Evolutionary conservation across 1,140 invertebrate genomes (phyloP).

Genomic region (Euura saliciscinereae): DNA sequence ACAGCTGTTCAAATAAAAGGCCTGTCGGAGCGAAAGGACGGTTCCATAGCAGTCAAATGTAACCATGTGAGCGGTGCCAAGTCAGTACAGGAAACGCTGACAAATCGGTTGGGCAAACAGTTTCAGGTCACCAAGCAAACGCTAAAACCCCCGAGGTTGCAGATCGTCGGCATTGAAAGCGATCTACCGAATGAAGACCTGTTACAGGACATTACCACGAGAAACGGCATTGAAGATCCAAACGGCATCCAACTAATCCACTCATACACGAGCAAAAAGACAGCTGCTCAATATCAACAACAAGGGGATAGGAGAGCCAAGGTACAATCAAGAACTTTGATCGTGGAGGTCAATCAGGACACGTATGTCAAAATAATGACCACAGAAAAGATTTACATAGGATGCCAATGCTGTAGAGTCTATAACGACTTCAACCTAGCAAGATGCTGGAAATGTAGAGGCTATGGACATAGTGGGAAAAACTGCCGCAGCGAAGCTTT

Average conservation of each 20-base stretch:
- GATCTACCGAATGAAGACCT: not conserved
- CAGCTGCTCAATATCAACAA: not conserved
- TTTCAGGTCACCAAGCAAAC: no score
- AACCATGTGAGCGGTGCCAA: no score
- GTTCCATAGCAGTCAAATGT: no score
- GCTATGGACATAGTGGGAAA: not conserved
- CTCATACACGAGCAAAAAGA: not conserved
- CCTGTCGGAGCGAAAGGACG: no score
- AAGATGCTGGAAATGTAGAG: not conserved
- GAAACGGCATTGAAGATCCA: not conserved
- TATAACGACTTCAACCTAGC: not conserved
- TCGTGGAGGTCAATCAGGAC: not conserved
- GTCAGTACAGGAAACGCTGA: no score
- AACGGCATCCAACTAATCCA: not conserved
- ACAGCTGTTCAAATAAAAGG: not conserved
- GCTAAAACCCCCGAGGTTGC: no score
- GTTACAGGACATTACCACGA: not conserved
- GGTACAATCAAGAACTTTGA: not conserved
- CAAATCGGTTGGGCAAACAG: no score
- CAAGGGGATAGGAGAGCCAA: not conserved
- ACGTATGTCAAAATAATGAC: not conserved
- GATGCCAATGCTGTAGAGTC: not conserved
- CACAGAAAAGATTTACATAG: not conserved
- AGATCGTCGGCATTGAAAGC: no score
- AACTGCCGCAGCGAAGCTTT: not conserved